Evolutionary conservation across 2,113 vertebrate genomes (phyloP).

Genomic region (Glareola pratincola): DNA sequence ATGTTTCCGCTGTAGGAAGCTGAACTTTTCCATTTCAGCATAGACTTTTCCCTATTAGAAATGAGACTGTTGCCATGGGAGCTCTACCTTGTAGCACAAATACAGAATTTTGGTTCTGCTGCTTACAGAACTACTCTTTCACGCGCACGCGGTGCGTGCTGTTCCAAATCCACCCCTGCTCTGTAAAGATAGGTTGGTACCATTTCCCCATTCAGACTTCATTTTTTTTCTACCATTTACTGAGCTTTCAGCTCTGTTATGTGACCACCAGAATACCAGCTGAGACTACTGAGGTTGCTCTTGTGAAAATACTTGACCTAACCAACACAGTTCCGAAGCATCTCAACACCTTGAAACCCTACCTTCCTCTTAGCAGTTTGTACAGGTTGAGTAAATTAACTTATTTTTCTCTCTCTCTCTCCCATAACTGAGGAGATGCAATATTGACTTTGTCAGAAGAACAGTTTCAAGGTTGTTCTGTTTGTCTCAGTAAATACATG

Average conservation of each 20-base stretch:
- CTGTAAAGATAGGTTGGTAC: background rate
- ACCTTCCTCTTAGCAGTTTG: background rate
- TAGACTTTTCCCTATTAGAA: background rate
- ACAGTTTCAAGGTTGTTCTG: background rate
- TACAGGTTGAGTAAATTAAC: background rate
- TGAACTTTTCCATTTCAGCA: background rate
- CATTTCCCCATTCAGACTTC: background rate
- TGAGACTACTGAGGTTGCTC: background rate
- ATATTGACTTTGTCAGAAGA: constrained; percentile 46
- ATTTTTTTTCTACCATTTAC: background rate
- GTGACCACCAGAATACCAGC: background rate
- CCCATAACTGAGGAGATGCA: background rate
- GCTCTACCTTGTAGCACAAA: background rate
- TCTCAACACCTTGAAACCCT: background rate
- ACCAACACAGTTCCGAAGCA: background rate
- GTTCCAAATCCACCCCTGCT: background rate
- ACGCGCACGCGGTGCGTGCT: background rate
- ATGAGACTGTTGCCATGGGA: background rate
- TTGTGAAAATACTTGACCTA: background rate
- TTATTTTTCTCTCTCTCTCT: background rate
- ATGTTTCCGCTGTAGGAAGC: background rate
- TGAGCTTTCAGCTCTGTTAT: background rate
- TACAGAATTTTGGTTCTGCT: background rate
- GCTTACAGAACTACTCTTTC: background rate
- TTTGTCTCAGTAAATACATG: constrained; percentile 12